Evolutionary conservation across 2,888 invertebrate species (phyloP), one percentile per base, ranked within the genome.

Genomic region (Minunthozetes semirufus): DNA sequence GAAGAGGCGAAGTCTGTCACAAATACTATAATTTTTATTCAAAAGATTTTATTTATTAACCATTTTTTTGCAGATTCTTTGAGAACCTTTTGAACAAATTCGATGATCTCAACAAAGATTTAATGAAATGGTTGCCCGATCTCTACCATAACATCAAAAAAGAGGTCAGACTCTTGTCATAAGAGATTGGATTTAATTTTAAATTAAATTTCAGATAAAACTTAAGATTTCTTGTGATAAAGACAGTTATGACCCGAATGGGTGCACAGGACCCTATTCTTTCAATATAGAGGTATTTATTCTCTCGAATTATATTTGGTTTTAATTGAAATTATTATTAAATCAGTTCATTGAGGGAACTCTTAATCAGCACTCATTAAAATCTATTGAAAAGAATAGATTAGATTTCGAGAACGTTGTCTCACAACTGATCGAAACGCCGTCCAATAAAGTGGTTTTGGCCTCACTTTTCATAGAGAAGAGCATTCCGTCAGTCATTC

Each of bases 41-140:
- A 46, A 5, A 46, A 8, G 48, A 27, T 13, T 13, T 48, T 46
- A 17, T 13, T 33, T 27, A 13, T 29, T 27, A 25, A 46, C 22
- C 15, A 27, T 19, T 25, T 48, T 46, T 74, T 68, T 66, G 19
- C 48, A 75, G 75, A 38, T 76, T 68, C 59, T 76, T 75, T 42
- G 76, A 76, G 13, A 73, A 42, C 42, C 76, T 72, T 56, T 61
- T 75, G 33, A 13, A 70, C 22, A 76, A 75, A 50, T 59, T 74
- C 19, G 29, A 56, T 13, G 46, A 73, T 11, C 46, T 76, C 17
- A 75, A 75, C 50, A 6, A 17, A 15, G 46, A n/a, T 42, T 70
- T 70, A 46, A 19, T 73, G 63, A 25, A 72, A 22, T 27, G 19
- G 15, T 50, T 76, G 17, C 68, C 75, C 11, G 73, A 73, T 68